A percentile compares a stretch with the other conserved stretches of the same genome.
These are phyloP conservation scores for Drosophila tripunctata DNA, from an alignment of 2,888 invertebrate genomes.

Conservation along the genomic window DNA sequence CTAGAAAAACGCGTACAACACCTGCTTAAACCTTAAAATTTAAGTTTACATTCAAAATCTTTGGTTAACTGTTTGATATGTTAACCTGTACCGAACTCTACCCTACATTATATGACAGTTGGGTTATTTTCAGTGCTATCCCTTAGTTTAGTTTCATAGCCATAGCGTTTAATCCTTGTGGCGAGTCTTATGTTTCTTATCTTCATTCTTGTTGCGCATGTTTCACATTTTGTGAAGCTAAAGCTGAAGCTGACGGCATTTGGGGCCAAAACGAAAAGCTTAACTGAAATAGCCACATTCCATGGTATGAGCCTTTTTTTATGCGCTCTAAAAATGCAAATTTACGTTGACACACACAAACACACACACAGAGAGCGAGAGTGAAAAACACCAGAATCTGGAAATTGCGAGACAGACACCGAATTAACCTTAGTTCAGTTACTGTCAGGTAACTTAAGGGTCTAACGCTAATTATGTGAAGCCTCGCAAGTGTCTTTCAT, in stretches of 20 bases:
- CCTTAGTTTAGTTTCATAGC: conserved; percentile 2
- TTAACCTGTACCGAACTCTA: background rate
- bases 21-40: background rate
- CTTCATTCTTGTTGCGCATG: conserved; percentile 54
- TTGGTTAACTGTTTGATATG: conserved; percentile 7
- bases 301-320: conserved; percentile 45
- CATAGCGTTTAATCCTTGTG: conserved; percentile 52
- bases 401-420: conserved; percentile 21
- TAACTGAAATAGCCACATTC: conserved; percentile 34
- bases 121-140: background rate
- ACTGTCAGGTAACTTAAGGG: conserved; percentile 48
- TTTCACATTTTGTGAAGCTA: conserved; percentile 54
- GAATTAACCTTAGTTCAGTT: conserved; percentile 7
- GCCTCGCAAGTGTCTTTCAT: conserved; percentile 58
- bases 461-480: conserved; percentile 70
- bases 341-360: conserved; percentile 61
- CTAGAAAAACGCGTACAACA: background rate
- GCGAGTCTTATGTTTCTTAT: conserved; percentile 34
- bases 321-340: conserved; percentile 71
- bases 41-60: background rate
- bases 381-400: conserved; percentile 2
- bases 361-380: background rate
- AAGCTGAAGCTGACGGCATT: conserved; percentile 17
- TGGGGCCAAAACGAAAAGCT: conserved; percentile 1
- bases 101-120: background rate